Evolutionary conservation across 23 tunicate species (phyloP).

Genomic region (Diplosoma virens): DNA sequence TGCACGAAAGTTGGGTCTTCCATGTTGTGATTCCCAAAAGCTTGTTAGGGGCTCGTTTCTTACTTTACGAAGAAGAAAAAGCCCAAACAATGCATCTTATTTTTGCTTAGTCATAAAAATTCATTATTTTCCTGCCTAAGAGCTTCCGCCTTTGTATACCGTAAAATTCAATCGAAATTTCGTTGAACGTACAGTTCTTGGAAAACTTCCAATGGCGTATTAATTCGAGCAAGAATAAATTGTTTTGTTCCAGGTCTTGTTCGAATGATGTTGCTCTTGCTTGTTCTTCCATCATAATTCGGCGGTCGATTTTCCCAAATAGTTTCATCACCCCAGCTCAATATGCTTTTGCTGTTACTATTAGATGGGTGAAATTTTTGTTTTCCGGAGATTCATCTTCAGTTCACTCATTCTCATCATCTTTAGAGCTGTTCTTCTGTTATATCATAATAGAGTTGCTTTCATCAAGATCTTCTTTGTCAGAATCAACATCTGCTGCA

Average conservation of each 20-base stretch:
- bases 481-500: slow-evolving; percentile 25
- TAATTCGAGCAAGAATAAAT: slow-evolving; percentile 17
- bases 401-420: not conserved
- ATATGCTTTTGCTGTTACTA: too few relatives aligned
- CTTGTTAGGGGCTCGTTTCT: not conserved
- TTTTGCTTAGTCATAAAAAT: not conserved
- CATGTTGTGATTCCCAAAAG: not conserved
- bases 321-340: not conserved
- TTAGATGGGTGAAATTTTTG: not conserved
- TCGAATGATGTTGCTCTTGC: not conserved
- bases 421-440: not conserved
- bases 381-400: not conserved
- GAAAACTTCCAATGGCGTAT: not conserved
- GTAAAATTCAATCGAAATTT: not conserved
- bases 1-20: not conserved
- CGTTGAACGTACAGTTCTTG: not conserved
- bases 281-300: not conserved
- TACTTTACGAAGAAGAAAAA: not conserved
- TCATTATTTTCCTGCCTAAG: too few relatives aligned
- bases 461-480: not conserved
- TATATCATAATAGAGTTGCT: not conserved
- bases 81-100: not conserved
- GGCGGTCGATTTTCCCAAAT: not conserved
- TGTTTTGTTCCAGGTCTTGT: not conserved
- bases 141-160: not conserved